phyloP scores from a whole-genome alignment of 1,140 invertebrate species.

The Vollenhovia emeryi region DNA sequence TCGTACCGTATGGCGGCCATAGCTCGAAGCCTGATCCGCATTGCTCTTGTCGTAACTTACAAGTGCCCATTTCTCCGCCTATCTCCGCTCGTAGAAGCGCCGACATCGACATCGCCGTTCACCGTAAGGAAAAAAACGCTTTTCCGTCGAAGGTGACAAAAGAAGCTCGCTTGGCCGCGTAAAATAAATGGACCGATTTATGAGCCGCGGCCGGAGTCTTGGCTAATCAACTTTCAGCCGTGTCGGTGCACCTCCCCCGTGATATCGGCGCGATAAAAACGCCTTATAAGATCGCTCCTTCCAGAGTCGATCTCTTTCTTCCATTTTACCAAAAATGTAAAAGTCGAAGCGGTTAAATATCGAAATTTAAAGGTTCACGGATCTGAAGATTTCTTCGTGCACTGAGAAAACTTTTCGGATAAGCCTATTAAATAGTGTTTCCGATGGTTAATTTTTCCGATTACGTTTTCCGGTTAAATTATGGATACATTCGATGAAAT shows the following conservation, averaged over 20 bases:
- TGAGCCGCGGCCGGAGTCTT: slow-evolving; percentile 40
- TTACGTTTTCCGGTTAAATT: too few species aligned
- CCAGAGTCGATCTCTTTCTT: background rate
- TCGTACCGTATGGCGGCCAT: slow-evolving; percentile 22
- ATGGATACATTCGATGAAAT: too few species aligned
- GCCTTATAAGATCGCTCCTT: background rate
- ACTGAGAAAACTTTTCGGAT: too few species aligned
- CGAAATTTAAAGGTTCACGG: background rate
- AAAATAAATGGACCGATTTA: slow-evolving; percentile 81
- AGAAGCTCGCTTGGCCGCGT: slow-evolving; percentile 53
- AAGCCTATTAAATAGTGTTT: too few species aligned
- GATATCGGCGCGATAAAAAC: slow-evolving; percentile 23
- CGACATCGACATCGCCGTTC: slow-evolving; percentile 10
- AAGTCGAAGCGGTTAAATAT: background rate
- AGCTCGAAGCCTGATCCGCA: slow-evolving; percentile 49
- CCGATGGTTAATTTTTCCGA: too few species aligned
- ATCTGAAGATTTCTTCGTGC: background rate
- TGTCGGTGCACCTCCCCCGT: slow-evolving; percentile 63
- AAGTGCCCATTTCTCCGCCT: slow-evolving; percentile 43
- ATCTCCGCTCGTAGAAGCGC: background rate
- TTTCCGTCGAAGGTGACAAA: slow-evolving; percentile 42
- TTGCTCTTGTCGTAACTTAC: slow-evolving; percentile 50
- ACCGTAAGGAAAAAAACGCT: slow-evolving; percentile 52
- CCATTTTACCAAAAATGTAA: background rate
- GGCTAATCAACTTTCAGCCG: slow-evolving; percentile 76